These are phyloP conservation scores for Phylloscopus collybita DNA, from an alignment of 2,797 vertebrate species.

Conservation along the genomic window DNA sequence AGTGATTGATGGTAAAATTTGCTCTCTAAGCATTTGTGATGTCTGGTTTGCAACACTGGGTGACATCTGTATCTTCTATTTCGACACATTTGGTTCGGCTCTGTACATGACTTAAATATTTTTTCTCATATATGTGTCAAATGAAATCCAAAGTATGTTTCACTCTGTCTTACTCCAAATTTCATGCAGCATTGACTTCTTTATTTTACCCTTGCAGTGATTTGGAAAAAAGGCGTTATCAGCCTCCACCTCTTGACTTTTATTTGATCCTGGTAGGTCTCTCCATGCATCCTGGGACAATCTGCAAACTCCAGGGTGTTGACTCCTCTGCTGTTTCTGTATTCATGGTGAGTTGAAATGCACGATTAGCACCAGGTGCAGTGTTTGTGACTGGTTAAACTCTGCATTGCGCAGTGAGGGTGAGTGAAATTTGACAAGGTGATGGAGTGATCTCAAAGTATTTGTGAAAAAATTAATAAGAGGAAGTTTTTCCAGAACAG, in stretches of 20 bases:
- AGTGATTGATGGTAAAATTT: neutral
- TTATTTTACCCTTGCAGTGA: neutral
- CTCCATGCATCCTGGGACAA: neutral
- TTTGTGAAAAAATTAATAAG: neutral
- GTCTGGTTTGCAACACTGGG: neutral
- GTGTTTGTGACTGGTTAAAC: neutral
- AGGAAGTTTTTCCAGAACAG: neutral
- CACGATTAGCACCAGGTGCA: neutral
- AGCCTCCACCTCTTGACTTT: neutral
- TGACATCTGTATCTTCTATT: neutral
- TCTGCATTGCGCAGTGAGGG: neutral
- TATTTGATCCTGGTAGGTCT: neutral
- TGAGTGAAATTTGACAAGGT: neutral
- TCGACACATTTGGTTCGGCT: neutral
- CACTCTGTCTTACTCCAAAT: neutral
- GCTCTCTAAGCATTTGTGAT: neutral
- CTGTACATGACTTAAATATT: neutral
- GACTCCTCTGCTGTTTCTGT: neutral
- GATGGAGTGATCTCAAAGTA: neutral
- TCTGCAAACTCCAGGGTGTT: neutral
- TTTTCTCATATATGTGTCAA: neutral
- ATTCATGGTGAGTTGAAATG: neutral
- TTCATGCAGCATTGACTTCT: neutral
- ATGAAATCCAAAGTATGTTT: neutral
- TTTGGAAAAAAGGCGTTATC: neutral